Base-by-base conservation (phyloP, 2,797 vertebrate genomes). In the Ctenochaetus hawaiiensis region DNA sequence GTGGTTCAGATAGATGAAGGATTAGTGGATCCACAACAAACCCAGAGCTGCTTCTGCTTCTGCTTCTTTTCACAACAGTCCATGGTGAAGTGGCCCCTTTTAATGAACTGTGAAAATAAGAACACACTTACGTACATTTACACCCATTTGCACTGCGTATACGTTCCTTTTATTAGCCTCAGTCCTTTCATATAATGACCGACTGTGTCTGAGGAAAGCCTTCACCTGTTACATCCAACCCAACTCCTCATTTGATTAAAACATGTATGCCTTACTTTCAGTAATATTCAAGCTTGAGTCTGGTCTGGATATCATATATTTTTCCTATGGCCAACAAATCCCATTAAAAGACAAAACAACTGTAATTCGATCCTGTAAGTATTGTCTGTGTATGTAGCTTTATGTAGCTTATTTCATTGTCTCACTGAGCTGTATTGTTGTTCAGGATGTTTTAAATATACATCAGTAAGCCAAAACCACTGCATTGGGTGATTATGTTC, bases 21-120 rank as follows among this genome's bases (percentile, higher is more conserved):
- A 93, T 93, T 93, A 93, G 81, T 67, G 79, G 81, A 77, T 84
- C 64, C 81, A 77, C 89, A 83, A 87, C 87, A 87, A 90, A 88
- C 79, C 82, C 23, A 66, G 77, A 88, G 82, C 77, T 85, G 84
- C 87, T 87, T 75, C 86, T 85, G 84, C 87, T 87, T 75, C 86
- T 86, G 75, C 80, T 71, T 44, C 71, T 75, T 71, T 82, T 75
- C 77, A 77, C 70, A 75, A 57, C 75, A 85, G 76, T 58, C 80
- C 67, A 44, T 14, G 58, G 75, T 91, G 85, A 88, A 90, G 89
- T 80, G 86, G 80, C 72, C 85, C 57, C 75, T 85, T 61, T 78
- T 87, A 89, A 89, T 86, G 73, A 92, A 80, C 79, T 72, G 78
- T 74, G 68, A 80, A 78, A 79, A 77, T 84, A 84, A 78, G 70